Percentiles rank a stretch among this genome's conserved stretches.
Evolutionary conservation across 2,797 vertebrate species (phyloP).

Genomic region (Halcyon badia): DNA sequence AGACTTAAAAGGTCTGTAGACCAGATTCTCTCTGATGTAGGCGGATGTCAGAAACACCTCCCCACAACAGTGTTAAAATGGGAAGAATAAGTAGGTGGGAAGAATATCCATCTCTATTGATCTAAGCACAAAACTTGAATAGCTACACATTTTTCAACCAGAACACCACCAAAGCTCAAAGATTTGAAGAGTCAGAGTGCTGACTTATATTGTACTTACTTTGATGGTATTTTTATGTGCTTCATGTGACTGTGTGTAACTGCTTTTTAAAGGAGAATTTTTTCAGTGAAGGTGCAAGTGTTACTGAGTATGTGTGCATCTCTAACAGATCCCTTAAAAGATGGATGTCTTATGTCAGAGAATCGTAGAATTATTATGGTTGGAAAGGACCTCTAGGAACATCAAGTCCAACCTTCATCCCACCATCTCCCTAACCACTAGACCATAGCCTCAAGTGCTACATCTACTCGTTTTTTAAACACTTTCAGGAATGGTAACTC

Average conservation of each 20-base stretch:
- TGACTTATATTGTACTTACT: background rate
- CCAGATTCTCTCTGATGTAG: background rate
- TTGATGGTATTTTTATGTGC: background rate
- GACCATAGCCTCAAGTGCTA: no score
- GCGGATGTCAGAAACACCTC: constrained; percentile 9
- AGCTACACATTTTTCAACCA: background rate
- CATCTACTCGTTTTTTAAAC: no score
- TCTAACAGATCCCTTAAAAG: background rate
- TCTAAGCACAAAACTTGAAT: background rate
- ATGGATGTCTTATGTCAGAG: background rate
- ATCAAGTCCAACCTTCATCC: no score
- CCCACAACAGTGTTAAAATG: background rate
- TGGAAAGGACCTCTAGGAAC: no score
- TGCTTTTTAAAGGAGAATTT: background rate
- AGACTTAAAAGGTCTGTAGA: background rate
- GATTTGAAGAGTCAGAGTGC: background rate
- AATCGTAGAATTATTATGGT: no score
- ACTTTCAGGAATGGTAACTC: no score
- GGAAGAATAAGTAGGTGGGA: background rate
- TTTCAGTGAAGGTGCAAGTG: background rate
- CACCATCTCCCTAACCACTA: no score
- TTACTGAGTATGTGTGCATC: background rate
- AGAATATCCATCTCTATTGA: background rate
- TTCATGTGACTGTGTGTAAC: background rate
- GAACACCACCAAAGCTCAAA: background rate